A percentile compares a stretch with the other conserved stretches of the same genome.
Evolutionary conservation across 1,140 invertebrate genomes (phyloP).

Genomic region (Hetaerina americana): DNA sequence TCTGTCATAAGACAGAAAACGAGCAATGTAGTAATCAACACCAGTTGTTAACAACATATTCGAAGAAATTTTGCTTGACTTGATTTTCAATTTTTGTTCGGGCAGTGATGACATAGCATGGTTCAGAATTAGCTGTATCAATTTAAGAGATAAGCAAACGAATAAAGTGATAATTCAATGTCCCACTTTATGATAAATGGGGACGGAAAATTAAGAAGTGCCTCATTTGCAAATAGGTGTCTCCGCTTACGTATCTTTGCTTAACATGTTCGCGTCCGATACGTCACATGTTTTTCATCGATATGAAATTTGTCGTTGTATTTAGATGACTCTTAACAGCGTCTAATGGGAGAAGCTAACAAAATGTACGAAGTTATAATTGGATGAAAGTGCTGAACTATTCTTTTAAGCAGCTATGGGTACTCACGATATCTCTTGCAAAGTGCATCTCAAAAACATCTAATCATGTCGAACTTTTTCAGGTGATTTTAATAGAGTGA

Average conservation of each 20-base stretch:
- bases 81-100: too few relatives aligned
- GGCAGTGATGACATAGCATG: too few relatives aligned
- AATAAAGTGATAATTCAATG: not conserved
- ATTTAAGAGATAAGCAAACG: not conserved
- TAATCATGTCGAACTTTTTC: too few relatives aligned
- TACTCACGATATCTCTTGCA: too few relatives aligned
- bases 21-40: too few relatives aligned
- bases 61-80: too few relatives aligned
- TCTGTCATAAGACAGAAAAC: too few relatives aligned
- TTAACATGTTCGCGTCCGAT: not conserved
- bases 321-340: not conserved
- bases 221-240: not conserved
- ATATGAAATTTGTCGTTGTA: not conserved
- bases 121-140: too few relatives aligned
- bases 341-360: not conserved
- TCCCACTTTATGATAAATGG: not conserved
- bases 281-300: not conserved
- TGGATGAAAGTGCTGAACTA: not conserved
- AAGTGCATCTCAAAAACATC: too few relatives aligned
- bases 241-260: not conserved
- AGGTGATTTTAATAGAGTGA: too few relatives aligned
- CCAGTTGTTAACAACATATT: too few relatives aligned
- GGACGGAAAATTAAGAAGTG: not conserved
- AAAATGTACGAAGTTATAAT: not conserved
- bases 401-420: too few relatives aligned